Evolutionary conservation across 2,113 vertebrate species (phyloP), one percentile per base, ranked within the genome.

Genomic region (Paratilapia polleni): DNA sequence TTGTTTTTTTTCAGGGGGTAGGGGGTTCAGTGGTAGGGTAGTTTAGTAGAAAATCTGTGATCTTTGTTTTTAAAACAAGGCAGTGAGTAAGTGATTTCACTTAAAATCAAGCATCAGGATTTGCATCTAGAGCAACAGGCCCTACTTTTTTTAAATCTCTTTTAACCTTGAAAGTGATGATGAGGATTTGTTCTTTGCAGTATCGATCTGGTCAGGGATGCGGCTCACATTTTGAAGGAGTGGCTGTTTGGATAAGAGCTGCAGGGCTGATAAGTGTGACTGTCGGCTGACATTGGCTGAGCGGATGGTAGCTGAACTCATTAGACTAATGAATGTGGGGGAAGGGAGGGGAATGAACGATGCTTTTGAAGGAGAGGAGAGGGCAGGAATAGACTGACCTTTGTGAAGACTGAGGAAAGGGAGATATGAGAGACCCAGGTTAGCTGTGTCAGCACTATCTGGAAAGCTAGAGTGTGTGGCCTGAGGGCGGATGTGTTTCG

Each of bases 291-390:
- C 87, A 87, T 87, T 92, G 92, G 83, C 81, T 82, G 58, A 24
- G 19, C 34, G 59, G 86, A 91, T 31, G 57, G 79, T 58, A 88
- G 90, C 80, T 87, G 83, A 92, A 79, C 83, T 94, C 93, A 95
- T 95, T 96, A 94, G 76, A 87, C 87, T 93, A 94, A 94, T 94
- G 94, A 95, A 93, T 75, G 64, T 52, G 56, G 41, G 41, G 62
- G 56, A 68, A 56, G 14, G 61, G 26, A 24, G 59, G 24, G 15
- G n/a, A 64, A 57, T 59, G 62, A 85, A 59, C 3, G 38, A 83
- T 76, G 82, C 58, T 81, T 83, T 79, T 54, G 62, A 77, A 70
- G 60, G 85, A 91, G 88, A 90, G 60, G 85, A 76, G 52, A 89
- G 79, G 89, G 76, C 47, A 77, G 81, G 80, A 54, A 66, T 70